Evolutionary conservation across 2,113 vertebrate genomes (phyloP).

Genomic region (Tragelaphus strepsiceros): DNA sequence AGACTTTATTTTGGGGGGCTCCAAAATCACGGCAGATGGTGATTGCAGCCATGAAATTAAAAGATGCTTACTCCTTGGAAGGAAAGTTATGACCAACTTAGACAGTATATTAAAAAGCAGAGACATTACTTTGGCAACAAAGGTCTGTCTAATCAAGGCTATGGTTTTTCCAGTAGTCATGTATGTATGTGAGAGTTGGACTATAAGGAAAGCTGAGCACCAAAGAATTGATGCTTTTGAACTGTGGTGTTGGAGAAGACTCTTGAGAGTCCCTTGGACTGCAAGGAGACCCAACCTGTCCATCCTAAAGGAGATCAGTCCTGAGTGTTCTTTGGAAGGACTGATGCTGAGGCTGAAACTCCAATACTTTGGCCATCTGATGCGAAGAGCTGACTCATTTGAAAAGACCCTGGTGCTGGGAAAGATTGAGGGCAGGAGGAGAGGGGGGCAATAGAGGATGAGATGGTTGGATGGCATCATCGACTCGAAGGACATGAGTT

Average conservation of each 20-base stretch:
- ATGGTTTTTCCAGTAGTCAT: not conserved
- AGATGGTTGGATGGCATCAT: not conserved
- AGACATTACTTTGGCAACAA: not conserved
- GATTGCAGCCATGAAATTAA: not conserved
- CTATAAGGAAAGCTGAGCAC: not conserved
- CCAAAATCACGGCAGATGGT: not conserved
- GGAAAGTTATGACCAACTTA: not conserved
- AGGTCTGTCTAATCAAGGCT: not conserved
- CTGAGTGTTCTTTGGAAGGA: not conserved
- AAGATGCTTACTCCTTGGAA: not conserved
- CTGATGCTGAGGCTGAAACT: not conserved
- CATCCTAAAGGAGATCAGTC: not conserved
- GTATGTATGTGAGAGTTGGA: not conserved
- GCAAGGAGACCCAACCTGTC: not conserved
- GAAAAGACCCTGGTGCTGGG: not conserved
- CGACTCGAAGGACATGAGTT: not conserved
- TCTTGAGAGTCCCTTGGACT: not conserved
- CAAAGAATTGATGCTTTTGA: not conserved
- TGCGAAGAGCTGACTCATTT: not conserved
- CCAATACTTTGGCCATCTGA: not conserved
- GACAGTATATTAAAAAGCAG: not conserved
- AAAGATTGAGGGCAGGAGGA: not conserved
- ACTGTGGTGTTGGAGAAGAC: not conserved
- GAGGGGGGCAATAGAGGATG: rapidly evolving
- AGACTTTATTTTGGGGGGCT: not conserved